Evolutionary conservation across 2,888 invertebrate genomes (phyloP), one percentile per base, ranked within the genome.

Genomic region (Cantharis rufa): DNA sequence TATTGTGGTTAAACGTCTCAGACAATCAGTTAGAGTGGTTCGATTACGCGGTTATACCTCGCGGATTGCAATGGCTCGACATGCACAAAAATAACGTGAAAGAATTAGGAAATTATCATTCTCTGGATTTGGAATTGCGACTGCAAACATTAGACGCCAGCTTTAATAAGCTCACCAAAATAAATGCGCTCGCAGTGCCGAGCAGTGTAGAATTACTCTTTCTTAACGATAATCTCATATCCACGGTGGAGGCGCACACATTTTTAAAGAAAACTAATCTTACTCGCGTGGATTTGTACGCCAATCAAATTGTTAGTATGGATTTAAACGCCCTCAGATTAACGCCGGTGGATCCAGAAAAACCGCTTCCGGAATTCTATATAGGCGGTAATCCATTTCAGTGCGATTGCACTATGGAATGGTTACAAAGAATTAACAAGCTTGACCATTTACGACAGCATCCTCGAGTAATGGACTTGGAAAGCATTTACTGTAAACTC

Each of bases 341-440:
- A 83, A 92, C 94, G 82, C 94, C 94, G 74, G 94, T 96, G 78
- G 93, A 94, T 84, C 92, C 93, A 76, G 92, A 93, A 80, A 91
- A 93, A 77, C 90, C 93, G 73, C 89, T 96, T 81, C 96, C 97
- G 13, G 95, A 96, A 89, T 96, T 98, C 89, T 96, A 96, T 88
- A 95, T 98, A 80, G 96, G 96, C 62, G 96, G 96, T 72, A 98
- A 98, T 90, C 98, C 97, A 62, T 96, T 97, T 87, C 94, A 95
- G 84, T 98, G 98, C 86, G 96, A 97, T 88, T 98, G 98, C 90
- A 96, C 95, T 83, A 96, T 97, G 92, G 97, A 97, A 87, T 98
- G 98, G 98, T 89, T 98, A 84, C 96, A 97, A 87, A 91, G 96
- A 84, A 95, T 97, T 87, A 96, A 97, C 88, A 94, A 94, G 87